Conservation (phyloP, 2,797 vertebrate species). For the Austrolebias charrua region DNA sequence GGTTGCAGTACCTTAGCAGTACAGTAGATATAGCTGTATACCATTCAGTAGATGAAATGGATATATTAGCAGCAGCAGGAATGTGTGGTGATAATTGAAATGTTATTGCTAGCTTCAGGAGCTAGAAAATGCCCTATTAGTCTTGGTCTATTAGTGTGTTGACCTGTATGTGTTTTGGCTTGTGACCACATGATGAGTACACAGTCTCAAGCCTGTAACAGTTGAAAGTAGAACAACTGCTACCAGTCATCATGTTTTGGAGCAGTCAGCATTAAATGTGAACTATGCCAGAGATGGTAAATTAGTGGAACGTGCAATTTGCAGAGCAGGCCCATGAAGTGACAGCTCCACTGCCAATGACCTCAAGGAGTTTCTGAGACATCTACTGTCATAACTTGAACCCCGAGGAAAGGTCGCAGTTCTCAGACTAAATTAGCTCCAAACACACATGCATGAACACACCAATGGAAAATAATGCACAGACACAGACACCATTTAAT, state of each 20-base stretch:
- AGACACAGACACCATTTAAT: constrained; percentile 12
- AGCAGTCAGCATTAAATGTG: constrained; percentile 31
- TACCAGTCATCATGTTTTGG: constrained; percentile 33
- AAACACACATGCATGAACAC: constrained; percentile 21
- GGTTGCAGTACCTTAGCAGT: constrained; percentile 38
- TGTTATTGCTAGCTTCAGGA: constrained; percentile 21
- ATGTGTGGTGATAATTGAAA: constrained; percentile 11
- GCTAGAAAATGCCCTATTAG: constrained; percentile 19
- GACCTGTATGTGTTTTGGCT: constrained; percentile 41
- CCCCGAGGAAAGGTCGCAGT: constrained; percentile 50
- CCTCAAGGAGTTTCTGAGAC: constrained; percentile 20
- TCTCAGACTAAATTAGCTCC: constrained; percentile 41
- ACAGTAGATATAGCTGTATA: constrained; percentile 25
- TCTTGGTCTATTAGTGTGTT: constrained; percentile 26
- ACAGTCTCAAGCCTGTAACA: constrained; percentile 36
- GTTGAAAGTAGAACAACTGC: constrained; percentile 33
- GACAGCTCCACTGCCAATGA: constrained; percentile 6
- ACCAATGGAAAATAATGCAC: neutral
- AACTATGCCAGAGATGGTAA: constrained; percentile 18
- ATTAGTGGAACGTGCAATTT: constrained; percentile 28
- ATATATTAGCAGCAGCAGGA: constrained; percentile 6
- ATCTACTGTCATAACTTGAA: constrained; percentile 38
- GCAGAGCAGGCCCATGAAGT: constrained; percentile 26
- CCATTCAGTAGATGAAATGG: constrained; percentile 11
- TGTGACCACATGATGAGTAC: constrained; percentile 41